Percentiles rank a stretch among this genome's conserved stretches.
phyloP scores from a whole-genome alignment of 2,888 invertebrate genomes.

The Lepidocyrtinus sp. region DNA sequence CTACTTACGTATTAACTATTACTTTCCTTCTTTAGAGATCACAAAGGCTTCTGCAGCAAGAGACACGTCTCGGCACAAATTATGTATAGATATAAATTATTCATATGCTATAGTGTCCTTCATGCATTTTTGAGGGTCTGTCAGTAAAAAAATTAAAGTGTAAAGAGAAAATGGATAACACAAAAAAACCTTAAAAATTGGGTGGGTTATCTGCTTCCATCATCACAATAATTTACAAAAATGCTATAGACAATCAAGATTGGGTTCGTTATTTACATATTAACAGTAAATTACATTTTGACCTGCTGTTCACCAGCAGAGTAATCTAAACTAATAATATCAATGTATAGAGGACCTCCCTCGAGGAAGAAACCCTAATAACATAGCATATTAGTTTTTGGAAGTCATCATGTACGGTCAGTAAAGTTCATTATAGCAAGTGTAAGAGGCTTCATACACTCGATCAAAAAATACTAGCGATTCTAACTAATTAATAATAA shows the following conservation, averaged over 20 bases:
- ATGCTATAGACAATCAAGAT: not conserved
- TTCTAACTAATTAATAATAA: not conserved
- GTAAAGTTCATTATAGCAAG: not conserved
- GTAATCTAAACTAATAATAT: not conserved
- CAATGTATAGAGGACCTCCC: not conserved
- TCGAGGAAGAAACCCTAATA: not conserved
- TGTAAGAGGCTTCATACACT: not conserved
- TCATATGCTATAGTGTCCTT: not conserved
- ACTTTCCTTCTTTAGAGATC: constrained; percentile 61
- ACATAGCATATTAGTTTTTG: not conserved
- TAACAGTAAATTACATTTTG: not conserved
- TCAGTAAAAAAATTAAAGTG: not conserved
- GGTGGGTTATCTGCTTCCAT: not conserved
- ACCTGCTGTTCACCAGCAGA: too few species aligned
- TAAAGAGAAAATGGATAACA: not conserved
- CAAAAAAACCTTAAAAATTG: not conserved
- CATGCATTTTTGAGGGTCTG: not conserved
- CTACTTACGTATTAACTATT: constrained; percentile 44
- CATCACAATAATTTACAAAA: not conserved
- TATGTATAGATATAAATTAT: constrained; percentile 30
- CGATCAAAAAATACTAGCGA: not conserved
- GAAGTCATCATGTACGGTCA: not conserved
- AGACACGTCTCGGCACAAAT: constrained; percentile 45
- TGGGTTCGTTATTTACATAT: not conserved
- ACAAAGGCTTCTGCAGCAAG: constrained; percentile 61